Conservation (phyloP, 2,888 invertebrate species). For the Cyaniris semiargus region DNA sequence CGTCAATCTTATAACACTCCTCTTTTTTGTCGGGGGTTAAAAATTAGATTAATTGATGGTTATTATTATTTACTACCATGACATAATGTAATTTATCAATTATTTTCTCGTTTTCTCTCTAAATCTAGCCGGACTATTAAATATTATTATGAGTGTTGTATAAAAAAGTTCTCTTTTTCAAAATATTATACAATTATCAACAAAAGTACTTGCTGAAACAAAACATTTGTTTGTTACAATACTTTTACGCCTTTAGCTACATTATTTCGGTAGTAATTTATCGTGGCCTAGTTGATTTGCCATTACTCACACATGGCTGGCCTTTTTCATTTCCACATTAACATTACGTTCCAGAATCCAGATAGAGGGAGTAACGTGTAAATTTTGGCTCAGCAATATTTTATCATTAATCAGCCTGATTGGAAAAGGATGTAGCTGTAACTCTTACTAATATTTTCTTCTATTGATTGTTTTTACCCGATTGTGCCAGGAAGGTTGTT, state of each 20-base stretch:
- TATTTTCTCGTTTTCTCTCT: too few species aligned
- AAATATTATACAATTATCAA: not conserved
- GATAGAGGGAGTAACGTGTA: not conserved
- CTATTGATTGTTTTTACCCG: too few species aligned
- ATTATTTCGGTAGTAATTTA: not conserved
- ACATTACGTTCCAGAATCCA: not conserved
- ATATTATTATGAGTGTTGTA: too few species aligned
- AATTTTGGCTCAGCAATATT: slow-evolving; percentile 3
- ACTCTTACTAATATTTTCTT: not conserved
- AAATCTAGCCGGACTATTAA: too few species aligned
- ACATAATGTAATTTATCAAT: too few species aligned
- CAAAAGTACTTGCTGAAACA: not conserved
- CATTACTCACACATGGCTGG: not conserved
- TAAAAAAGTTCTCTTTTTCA: too few species aligned
- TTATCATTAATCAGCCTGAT: slow-evolving; percentile 1
- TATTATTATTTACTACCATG: too few species aligned
- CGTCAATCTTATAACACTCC: too few species aligned
- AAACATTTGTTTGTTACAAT: not conserved
- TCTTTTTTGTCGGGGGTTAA: too few species aligned
- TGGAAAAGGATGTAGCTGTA: not conserved
- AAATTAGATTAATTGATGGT: too few species aligned
- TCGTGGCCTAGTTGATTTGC: slow-evolving; percentile 1
- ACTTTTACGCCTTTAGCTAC: not conserved
- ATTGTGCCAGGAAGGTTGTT: too few species aligned
- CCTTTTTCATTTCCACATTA: slow-evolving; percentile 6